Percentiles rank a stretch among this genome's conserved stretches.
These are phyloP conservation scores for Acanthochromis polyacanthus DNA, from an alignment of 2,113 vertebrate genomes.

Conservation along the genomic window DNA sequence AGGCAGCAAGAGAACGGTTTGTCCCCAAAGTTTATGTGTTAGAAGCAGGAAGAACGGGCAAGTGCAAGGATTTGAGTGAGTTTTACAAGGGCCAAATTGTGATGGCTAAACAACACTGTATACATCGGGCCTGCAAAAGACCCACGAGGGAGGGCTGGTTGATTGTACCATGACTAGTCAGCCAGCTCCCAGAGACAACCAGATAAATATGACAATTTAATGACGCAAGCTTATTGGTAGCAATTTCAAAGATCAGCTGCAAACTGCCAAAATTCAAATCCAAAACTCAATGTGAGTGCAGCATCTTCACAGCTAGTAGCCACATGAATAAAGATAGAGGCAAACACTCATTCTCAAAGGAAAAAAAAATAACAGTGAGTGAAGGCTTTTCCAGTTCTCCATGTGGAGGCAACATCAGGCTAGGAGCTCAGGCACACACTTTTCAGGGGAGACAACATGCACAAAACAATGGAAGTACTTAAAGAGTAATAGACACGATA, in stretches of 20 bases:
- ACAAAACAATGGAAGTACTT: background rate
- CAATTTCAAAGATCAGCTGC: constrained; percentile 23
- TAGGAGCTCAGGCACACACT: background rate
- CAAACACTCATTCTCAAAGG: constrained; percentile 11
- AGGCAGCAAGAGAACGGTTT: no score
- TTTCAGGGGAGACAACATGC: background rate
- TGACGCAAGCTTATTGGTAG: constrained; percentile 3
- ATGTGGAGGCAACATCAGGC: constrained; percentile 10
- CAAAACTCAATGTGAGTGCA: constrained; percentile 26
- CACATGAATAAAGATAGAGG: constrained; percentile 1
- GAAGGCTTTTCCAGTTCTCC: background rate
- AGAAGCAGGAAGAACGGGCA: no score
- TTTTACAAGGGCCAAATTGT: no score
- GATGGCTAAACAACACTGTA: no score
- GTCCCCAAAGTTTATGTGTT: no score
- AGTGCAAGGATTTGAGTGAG: no score
- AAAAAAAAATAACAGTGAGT: background rate
- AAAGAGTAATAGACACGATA: background rate
- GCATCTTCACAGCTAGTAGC: constrained; percentile 20
- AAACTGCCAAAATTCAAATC: constrained; percentile 28
- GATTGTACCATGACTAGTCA: background rate
- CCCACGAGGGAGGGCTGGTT: background rate
- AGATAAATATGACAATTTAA: constrained; percentile 12
- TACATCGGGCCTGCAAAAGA: background rate
- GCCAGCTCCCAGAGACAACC: constrained; percentile 1